phyloP scores from a whole-genome alignment of 2,888 invertebrate species.

The Synergus japonicus region DNA sequence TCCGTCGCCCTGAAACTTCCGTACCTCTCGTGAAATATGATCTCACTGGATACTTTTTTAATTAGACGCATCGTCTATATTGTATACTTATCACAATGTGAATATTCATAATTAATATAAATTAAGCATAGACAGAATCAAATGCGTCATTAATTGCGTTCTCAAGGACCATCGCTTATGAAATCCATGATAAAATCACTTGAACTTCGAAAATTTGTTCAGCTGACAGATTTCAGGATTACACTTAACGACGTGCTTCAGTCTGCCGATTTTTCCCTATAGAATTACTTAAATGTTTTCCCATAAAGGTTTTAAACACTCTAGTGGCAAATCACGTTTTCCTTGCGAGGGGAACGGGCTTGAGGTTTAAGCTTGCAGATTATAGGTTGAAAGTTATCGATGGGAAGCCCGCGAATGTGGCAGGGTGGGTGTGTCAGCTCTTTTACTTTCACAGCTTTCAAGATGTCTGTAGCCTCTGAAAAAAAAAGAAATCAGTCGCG shows the following conservation, averaged over 20 bases:
- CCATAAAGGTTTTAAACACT: conserved; percentile 17
- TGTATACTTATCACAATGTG: neutral
- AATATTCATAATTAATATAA: neutral
- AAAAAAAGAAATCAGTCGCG: neutral
- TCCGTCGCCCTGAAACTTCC: conserved; percentile 56
- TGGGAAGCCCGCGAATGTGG: conserved; percentile 6
- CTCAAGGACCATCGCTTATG: neutral
- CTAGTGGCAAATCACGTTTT: neutral
- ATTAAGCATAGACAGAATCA: too few species aligned
- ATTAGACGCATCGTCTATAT: conserved; percentile 63
- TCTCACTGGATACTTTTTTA: conserved; percentile 67
- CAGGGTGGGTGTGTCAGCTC: conserved; percentile 2
- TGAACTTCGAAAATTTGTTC: neutral
- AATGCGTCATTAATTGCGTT: neutral
- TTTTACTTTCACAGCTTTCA: neutral
- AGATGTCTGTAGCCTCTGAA: neutral
- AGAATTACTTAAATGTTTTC: conserved; percentile 32
- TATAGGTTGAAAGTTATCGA: conserved; percentile 27
- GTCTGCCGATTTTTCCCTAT: neutral
- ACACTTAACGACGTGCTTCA: neutral
- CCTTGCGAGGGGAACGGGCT: conserved; percentile 9
- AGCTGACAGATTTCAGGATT: neutral
- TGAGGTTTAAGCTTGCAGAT: neutral
- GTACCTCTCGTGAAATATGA: conserved; percentile 54
- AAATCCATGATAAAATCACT: neutral